Base-by-base conservation (phyloP, 2,888 invertebrate species). In the Melipona bicolor region DNA sequence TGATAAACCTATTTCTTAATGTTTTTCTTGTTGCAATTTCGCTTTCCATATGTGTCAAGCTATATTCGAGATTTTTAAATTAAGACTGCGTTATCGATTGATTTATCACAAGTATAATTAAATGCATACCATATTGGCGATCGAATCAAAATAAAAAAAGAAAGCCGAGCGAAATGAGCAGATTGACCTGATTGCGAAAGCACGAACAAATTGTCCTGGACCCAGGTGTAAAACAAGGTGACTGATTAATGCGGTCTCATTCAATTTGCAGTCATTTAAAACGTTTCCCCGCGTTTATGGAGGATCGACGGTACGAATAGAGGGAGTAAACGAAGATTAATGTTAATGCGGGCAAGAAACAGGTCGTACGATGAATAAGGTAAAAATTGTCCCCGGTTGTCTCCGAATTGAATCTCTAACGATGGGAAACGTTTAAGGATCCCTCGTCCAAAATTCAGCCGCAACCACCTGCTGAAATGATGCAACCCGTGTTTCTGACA, bases 171-270 rank as follows among this genome's bases (percentile, higher is more conserved):
- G 59, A 65, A 74, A 79, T n/a, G 76, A 56, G n/a, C 21, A 15
- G 52, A 67, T 24, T 62, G 73, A 27, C 36, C 52, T 52, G 79
- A 59, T 88, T 88, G 62, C 75, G 71, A 81, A 88, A 86, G 54
- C 49, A 59, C 78, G 62, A 84, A 83, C 88, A 88, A 88, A 88
- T 88, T 83, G 77, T 81, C 77, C 49, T 6, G n/a, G 56, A 64
- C 64, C 78, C 76, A 69, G 71, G 77, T 64, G 77, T 61, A 54
- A 75, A 86, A 80, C 86, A 73, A 76, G 69, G 43, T 70, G 78
- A 24, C 67, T 76, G 88, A 86, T 84, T 88, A 86, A 88, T 77
- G 77, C 67, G 71, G 62, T 78, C 74, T 43, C 83, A 80, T 87
- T 87, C 82, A 80, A 88, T 88, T 82, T 86, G 82, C 65, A 71